Base-by-base conservation (phyloP, 1,140 invertebrate species). In the Drosophila melanica region DNA sequence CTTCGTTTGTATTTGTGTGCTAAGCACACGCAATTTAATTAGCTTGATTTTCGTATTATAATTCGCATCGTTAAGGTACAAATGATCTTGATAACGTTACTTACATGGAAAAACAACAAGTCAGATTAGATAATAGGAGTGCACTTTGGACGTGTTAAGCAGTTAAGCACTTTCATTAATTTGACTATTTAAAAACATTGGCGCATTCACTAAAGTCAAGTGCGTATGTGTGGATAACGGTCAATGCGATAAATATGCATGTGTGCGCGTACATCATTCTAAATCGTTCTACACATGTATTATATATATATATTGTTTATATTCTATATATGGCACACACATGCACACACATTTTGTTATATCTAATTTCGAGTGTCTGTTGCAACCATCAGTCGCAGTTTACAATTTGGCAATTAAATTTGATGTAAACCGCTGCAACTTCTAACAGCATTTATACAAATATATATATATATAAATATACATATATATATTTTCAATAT, bases 391-490 rank as follows among this genome's bases (percentile, higher is more conserved):
- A 72, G 69, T 72, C 69, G 69, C 69, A 33, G 27, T 71, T 71
- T 48, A 55, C 45, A 65, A 72, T 72, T 72, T 72, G 69, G 69
- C 69, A 66, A 72, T 66, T 64, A 12, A 55, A 50, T 27, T 63
- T 54, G 20, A 20, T 47, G 3, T 48, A 11, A 8, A 11, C 35
- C 7, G 33, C 45, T 10, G 64, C 48, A 64, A 58, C 23, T 48
- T 58, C 11, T 16, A 39, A 63, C 48, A 69, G 58, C 20, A 63
- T 41, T 30, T 48, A 41, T 37, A 47, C 18, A 44, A 16, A 44
- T 53, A 42, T 11, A 11, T 57, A 16, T 27, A 23, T 23, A 54
- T 20, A 54, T n/a, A 42, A 16, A 53, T 51, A 42, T 11, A 11
- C 47, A 16, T 27, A 27, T 27, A 55, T 23, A 55, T 23, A 27